Base-by-base conservation (phyloP, 2,113 vertebrate species). In the Malurus melanocephalus region DNA sequence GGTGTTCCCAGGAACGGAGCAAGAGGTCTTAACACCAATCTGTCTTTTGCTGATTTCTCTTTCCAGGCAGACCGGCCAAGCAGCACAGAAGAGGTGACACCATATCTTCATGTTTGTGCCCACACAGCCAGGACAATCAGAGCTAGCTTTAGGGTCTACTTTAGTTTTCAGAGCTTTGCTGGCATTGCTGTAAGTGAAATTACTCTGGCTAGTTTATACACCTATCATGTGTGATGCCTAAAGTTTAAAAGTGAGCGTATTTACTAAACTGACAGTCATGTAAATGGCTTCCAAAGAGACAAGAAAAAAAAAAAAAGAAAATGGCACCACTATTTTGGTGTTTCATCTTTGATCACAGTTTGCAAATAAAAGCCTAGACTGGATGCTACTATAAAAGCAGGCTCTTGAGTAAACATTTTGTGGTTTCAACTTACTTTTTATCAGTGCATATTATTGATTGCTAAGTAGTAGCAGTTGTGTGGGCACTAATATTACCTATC, bases 271-370 rank as follows among this genome's bases (percentile, higher is more conserved):
- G 3, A 78, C 56, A 74, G 20, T 56, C 46, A 3, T 53, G 35
- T 33, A 82, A 92, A 93, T 30, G 33, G 65, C 46, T 86, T 83
- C 27, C 40, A 87, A 87, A 60, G 46, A 30, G 13, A 52, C 48
- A 6, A 26, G 38, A 23, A n/a, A 46, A 19, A 10, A n/a, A 23
- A 23, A 9, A 26, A 33, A n/a, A 38, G 46, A 12, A 71, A 83
- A 71, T 35, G 59, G 75, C 77, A 84, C 46, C 86, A 74, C 28
- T 84, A 85, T 88, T 89, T 88, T 78, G 61, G 35, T 78, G 59
- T 65, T 88, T 83, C 45, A 68, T 87, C 68, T 90, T 94, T 90
- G 61, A 78, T 90, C 87, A 90, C 67, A 93, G 79, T 87, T 87
- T 85, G 65, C 72, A 93, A 93, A 90, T 83, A 90, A 40, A 93